Evolutionary conservation across 2,888 invertebrate genomes (phyloP).

Genomic region (Callyntrura guangdongensis): DNA sequence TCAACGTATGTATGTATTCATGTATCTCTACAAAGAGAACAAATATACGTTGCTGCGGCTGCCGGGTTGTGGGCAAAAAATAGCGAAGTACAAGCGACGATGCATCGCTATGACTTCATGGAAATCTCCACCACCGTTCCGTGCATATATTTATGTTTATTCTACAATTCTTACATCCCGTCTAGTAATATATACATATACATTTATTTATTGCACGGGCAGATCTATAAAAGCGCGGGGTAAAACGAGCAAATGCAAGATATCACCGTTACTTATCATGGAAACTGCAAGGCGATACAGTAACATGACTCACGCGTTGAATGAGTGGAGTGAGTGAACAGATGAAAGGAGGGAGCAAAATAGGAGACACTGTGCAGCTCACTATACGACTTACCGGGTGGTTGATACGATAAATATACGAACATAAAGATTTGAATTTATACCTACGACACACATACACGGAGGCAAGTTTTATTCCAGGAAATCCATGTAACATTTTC

Average conservation of each 20-base stretch:
- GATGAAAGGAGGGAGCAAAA: not conserved
- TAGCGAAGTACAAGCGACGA: not conserved
- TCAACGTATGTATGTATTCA: constrained; percentile 15
- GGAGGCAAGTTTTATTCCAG: not conserved
- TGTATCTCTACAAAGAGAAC: not conserved
- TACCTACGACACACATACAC: not conserved
- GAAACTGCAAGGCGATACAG: constrained; percentile 11
- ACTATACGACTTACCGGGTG: not conserved
- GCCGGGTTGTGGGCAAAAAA: not conserved
- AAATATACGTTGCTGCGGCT: not conserved
- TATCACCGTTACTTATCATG: constrained; percentile 27
- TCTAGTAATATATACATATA: no score
- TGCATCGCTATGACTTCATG: not conserved
- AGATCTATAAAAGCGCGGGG: constrained; percentile 13
- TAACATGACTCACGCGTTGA: not conserved
- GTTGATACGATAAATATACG: not conserved
- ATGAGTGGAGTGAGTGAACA: constrained; percentile 15
- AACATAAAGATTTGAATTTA: no score
- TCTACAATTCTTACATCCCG: not conserved
- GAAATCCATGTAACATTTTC: constrained; percentile 6
- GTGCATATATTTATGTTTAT: not conserved
- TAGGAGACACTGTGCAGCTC: not conserved
- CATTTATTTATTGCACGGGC: constrained; percentile 15
- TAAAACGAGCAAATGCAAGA: constrained; percentile 7
- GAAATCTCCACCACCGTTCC: constrained; percentile 24